Percentiles rank a stretch among this genome's conserved stretches.
These are phyloP conservation scores for Leptestheria dahalacensis DNA, from an alignment of 1,140 invertebrate genomes.

Conservation along the genomic window DNA sequence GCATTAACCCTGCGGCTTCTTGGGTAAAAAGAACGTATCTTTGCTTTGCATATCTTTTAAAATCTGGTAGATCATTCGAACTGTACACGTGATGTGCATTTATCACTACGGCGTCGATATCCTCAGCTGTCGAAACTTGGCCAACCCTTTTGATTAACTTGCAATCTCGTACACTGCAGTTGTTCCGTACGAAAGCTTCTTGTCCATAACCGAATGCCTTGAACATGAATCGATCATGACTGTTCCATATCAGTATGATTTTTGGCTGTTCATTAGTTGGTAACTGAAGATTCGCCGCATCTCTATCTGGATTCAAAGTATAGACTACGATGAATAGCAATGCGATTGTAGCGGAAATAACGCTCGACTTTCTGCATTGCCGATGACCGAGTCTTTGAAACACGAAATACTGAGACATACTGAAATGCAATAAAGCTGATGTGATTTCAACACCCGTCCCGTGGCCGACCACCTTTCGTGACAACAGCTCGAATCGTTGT, in stretches of 20 bases:
- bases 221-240: not conserved
- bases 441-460: no score
- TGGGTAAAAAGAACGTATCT: constrained; percentile 34
- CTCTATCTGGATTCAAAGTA: no score
- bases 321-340: no score
- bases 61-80: not conserved
- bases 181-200: constrained; percentile 2
- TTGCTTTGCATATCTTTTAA: constrained; percentile 23
- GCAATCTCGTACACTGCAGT: constrained; percentile 1
- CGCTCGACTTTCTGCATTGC: no score
- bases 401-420: no score
- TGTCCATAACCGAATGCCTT: constrained; percentile 8
- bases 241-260: constrained; percentile 12
- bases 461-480: no score
- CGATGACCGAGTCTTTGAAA: no score
- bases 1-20: constrained; percentile 28
- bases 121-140: not conserved
- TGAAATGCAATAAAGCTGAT: no score
- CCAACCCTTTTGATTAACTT: not conserved
- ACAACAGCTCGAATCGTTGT: no score
- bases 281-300: no score
- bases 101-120: constrained; percentile 4
- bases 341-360: no score
- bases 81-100: not conserved
- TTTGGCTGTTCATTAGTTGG: no score